Base-by-base conservation (phyloP, 2,113 vertebrate species). In the Mobula hypostoma region DNA sequence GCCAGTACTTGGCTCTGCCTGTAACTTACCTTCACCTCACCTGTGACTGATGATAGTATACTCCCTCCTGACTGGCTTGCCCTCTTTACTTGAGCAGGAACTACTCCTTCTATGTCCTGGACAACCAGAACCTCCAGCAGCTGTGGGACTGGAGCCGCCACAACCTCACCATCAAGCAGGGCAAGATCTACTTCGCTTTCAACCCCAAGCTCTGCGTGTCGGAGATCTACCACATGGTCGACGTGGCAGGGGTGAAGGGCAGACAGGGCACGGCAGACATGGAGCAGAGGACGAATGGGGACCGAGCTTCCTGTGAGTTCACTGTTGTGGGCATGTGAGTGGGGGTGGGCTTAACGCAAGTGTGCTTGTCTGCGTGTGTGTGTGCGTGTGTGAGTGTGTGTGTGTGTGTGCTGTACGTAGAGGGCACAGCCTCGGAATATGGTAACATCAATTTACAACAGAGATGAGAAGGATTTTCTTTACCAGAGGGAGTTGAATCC, bases 141-240 rank as follows among this genome's bases (percentile, higher is more conserved):
- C 96, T 99, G 21, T 99, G 99, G 99, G 98, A 99, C 96, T 99
- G 99, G 99, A 97, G 95, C 95, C 98, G 98, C 94, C 99, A 98
- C 95, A 99, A 99, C 96, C 96, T 99, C 96, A 99, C 98, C 1
- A 98, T 99, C 96, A 97, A 95, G n/a, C 95, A 96, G 0, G 99
- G 99, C 29, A 98, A 99, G 58, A 98, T 99, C 95, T 98, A 98
- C 95, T 99, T 99, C 58, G 98, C 98, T 0, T 97, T 97, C 95
- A 99, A 99, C 95, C 98, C 98, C 94, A 99, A 98, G 94, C 96
- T 99, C 7, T 99, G 99, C 79, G 97, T 98, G 95, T 99, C 98
- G 0, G 98, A 99, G 96, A 99, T 99, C 94, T 98, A 98, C 95
- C 98, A 95, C 2, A 99, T 99, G 99, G 98, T 98, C 96, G 97